These are phyloP conservation scores for Porites rus DNA, from an alignment of 92 coral and sea anemone species.

Conservation along the genomic window DNA sequence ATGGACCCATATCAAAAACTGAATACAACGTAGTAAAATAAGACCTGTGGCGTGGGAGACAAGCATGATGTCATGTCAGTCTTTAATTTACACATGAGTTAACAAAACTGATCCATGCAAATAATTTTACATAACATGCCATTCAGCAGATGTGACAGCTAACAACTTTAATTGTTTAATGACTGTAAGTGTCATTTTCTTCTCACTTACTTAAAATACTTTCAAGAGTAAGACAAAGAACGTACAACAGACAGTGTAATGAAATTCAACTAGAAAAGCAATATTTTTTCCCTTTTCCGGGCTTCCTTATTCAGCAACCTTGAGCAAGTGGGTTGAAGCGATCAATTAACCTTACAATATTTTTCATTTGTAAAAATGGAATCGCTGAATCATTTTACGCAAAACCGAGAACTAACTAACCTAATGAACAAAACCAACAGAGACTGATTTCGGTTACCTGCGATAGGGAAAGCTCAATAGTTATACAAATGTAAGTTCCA, in stretches of 20 bases:
- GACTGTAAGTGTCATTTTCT: neutral
- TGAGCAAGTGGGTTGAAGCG: neutral
- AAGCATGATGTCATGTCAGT: neutral
- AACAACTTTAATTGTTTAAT: neutral
- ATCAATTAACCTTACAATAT: neutral
- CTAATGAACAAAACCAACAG: too few relatives aligned
- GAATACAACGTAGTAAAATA: neutral
- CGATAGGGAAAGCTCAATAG: neutral
- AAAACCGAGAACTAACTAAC: too few relatives aligned
- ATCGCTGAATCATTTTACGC: too few relatives aligned
- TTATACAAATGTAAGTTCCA: neutral
- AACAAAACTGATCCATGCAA: neutral
- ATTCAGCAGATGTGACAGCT: neutral
- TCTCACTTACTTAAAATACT: neutral
- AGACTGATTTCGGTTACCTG: neutral
- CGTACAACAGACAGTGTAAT: neutral
- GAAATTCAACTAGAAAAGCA: neutral
- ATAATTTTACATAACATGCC: neutral
- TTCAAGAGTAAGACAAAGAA: neutral
- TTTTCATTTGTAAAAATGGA: too few relatives aligned
- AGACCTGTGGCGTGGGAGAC: neutral
- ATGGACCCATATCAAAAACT: neutral
- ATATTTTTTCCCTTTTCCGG: constrained; percentile 7
- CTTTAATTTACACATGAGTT: neutral
- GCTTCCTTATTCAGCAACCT: neutral